Conservation (phyloP, 1,140 invertebrate species). For the Dysdera silvatica region DNA sequence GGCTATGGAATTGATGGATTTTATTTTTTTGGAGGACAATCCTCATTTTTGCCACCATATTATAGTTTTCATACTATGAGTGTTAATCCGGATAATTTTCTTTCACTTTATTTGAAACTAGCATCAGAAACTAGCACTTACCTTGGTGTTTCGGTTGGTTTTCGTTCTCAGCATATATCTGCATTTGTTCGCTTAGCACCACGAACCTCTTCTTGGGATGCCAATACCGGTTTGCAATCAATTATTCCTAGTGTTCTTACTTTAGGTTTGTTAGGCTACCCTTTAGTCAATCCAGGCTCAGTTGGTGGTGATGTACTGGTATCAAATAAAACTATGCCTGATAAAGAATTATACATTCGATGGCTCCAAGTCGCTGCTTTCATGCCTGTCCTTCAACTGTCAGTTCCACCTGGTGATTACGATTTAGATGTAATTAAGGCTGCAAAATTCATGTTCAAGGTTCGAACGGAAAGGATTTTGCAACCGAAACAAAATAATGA, state of each 20-base stretch:
- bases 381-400: slow-evolving; percentile 82
- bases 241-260: slow-evolving; percentile 78
- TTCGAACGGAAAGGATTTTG: slow-evolving; percentile 63
- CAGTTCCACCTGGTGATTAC: slow-evolving; percentile 78
- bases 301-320: slow-evolving; percentile 67
- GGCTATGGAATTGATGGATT: slow-evolving; percentile 76
- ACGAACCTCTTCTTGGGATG: slow-evolving; percentile 76
- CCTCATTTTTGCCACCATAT: slow-evolving; percentile 26
- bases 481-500: slow-evolving; percentile 21
- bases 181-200: slow-evolving; percentile 76
- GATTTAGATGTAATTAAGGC: slow-evolving; percentile 68
- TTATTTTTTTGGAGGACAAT: slow-evolving; percentile 52
- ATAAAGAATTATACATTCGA: slow-evolving; percentile 78
- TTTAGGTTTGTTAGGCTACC: slow-evolving; percentile 78
- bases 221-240: slow-evolving; percentile 50
- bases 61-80: slow-evolving; percentile 18
- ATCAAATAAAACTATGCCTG: slow-evolving; percentile 47
- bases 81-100: slow-evolving; percentile 71
- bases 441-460: slow-evolving; percentile 61
- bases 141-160: slow-evolving; percentile 26
- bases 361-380: slow-evolving; percentile 88
- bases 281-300: slow-evolving; percentile 83
- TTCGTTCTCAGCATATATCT: slow-evolving; percentile 26
- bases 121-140: slow-evolving; percentile 14
- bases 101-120: slow-evolving; percentile 49